phyloP scores from a whole-genome alignment of 2,888 invertebrate species.

The Euclidia mi region DNA sequence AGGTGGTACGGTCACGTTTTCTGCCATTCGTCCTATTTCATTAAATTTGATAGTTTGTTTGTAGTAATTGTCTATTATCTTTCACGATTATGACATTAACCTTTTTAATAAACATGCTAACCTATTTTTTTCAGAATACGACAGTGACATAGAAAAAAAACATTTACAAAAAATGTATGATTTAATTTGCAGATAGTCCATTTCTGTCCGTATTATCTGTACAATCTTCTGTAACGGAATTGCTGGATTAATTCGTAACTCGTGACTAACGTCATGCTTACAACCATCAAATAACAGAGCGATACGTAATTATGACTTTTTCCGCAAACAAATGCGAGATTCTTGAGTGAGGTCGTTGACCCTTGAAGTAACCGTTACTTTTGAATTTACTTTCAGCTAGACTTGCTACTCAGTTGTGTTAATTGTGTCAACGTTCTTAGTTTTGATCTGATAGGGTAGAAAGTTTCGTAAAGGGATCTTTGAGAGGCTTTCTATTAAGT shows the following conservation, averaged over 20 bases:
- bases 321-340: conserved; percentile 66
- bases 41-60: no score
- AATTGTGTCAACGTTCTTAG: conserved; percentile 37
- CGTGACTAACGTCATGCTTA: conserved; percentile 45
- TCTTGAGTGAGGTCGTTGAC: conserved; percentile 68
- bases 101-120: background rate
- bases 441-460: conserved; percentile 38
- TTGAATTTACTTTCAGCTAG: conserved; percentile 76
- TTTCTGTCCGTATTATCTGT: conserved; percentile 36
- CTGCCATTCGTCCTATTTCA: no score
- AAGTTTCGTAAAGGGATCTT: conserved; percentile 13
- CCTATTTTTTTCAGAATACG: conserved; percentile 10
- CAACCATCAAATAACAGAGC: conserved; percentile 39
- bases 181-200: conserved; percentile 28
- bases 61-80: no score
- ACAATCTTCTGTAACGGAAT: conserved; percentile 48
- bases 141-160: conserved; percentile 9
- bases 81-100: conserved; percentile 6
- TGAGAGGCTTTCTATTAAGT: conserved; percentile 21
- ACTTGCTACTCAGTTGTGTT: conserved; percentile 40
- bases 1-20: no score
- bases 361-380: conserved; percentile 71
- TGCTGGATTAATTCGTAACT: conserved; percentile 40
- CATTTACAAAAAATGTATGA: conserved; percentile 21
- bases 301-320: conserved; percentile 64